Evolutionary conservation across 2,797 vertebrate genomes (phyloP).

Genomic region (Carcharodon carcharias): DNA sequence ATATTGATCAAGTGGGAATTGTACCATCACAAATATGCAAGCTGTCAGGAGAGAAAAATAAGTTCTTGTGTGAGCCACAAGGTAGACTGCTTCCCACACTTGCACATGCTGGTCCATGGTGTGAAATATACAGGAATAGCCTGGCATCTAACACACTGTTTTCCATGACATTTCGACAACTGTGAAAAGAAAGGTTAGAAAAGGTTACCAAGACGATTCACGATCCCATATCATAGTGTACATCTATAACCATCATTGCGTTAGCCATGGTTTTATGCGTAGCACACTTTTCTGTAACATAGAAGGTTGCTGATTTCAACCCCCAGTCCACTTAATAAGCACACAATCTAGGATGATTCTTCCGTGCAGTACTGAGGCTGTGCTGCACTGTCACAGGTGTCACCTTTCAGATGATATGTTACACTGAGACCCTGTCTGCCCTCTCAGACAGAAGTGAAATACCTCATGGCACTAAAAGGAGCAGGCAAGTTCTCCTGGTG

Average conservation of each 20-base stretch:
- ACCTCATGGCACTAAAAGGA: not conserved
- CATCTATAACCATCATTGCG: not conserved
- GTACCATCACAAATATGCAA: constrained; percentile 1
- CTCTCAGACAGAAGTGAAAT: not conserved
- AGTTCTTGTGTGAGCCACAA: not conserved
- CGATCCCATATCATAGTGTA: not conserved
- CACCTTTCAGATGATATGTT: not conserved
- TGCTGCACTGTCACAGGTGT: not conserved
- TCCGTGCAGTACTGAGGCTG: not conserved
- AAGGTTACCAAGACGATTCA: not conserved
- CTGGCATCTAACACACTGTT: not conserved
- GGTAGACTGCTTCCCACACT: not conserved
- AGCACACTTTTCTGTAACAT: not conserved
- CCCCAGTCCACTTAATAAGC: not conserved
- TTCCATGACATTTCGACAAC: not conserved
- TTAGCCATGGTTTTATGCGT: not conserved
- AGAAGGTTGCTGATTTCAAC: not conserved
- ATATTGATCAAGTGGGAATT: not conserved
- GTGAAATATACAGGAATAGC: not conserved
- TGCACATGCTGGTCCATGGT: not conserved
- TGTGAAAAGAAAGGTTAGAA: not conserved
- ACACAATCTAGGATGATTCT: not conserved
- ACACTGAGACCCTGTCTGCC: no score
- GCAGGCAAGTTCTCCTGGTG: not conserved
- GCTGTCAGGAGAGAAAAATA: not conserved